Base-by-base conservation (phyloP, 1,140 invertebrate genomes). In the Drosophila equinoxialis region DNA sequence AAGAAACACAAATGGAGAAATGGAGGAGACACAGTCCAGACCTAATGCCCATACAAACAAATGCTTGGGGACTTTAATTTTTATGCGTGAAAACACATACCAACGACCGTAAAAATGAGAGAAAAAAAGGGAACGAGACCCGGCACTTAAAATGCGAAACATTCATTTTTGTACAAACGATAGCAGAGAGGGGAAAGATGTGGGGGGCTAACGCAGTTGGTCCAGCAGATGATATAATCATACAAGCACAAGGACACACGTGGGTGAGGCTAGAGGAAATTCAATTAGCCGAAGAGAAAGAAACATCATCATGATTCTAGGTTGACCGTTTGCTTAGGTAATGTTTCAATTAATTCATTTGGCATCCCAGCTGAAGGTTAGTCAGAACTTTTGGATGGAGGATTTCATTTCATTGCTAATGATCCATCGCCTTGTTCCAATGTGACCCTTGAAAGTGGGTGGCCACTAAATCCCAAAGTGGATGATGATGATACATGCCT, bases 281-380 rank as follows among this genome's bases (percentile, higher is more conserved):
- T 87, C 84, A 87, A 89, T 87, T 87, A 87, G 84, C 77, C 77
- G 70, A 67, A 67, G 60, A 77, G 65, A 71, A 17, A 23, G 45
- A 48, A 8, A 8, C 45, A 48, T 48, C 45, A 67, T 67, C 81
- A 67, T 69, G 61, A 68, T 65, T 68, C 41, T 20, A 17, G 69
- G 51, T 51, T 65, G 74, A 62, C 73, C 80, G 77, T 89, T 89
- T 87, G 83, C 84, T 89, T 89, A 89, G 84, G 84, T 89, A 89
- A 89, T 89, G 84, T 89, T 89, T 89, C 84, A 89, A 89, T 89
- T 89, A 89, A 89, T 89, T 89, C 80, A 77, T 79, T 77, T 79
- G 55, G 71, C 66, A 51, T 13, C 70, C 33, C 71, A 71, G 80
- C 60, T 65, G 45, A 7, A 8, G n/a, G 30, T 30, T 30, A 30